A percentile compares a stretch with the other conserved stretches of the same genome.
Evolutionary conservation across 2,797 vertebrate species (phyloP).

Genomic region (Gouania willdenowi): DNA sequence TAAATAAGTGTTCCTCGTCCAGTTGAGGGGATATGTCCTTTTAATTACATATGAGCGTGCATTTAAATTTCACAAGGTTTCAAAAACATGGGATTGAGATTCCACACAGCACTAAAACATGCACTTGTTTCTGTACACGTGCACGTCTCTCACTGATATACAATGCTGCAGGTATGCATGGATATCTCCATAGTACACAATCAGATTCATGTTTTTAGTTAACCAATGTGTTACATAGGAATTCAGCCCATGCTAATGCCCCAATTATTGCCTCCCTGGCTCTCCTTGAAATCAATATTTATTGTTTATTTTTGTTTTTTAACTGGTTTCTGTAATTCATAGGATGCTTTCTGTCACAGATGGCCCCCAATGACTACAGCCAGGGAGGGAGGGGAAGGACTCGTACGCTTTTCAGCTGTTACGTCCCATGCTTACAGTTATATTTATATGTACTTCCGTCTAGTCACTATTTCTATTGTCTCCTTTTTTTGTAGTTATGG

Average conservation of each 20-base stretch:
- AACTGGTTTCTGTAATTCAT: constrained; percentile 69
- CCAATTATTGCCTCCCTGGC: constrained; percentile 44
- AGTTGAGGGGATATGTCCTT: constrained; percentile 29
- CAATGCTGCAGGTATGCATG: neutral
- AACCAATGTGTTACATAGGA: constrained; percentile 27
- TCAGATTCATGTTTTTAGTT: constrained; percentile 8
- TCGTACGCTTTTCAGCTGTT: constrained; percentile 44
- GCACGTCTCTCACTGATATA: neutral
- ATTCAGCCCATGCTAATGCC: constrained; percentile 47
- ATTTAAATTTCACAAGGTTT: constrained; percentile 52
- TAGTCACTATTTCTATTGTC: constrained; percentile 5
- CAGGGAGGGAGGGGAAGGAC: constrained; percentile 27
- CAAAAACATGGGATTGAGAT: constrained; percentile 25
- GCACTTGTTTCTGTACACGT: neutral
- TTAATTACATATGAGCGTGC: constrained; percentile 59
- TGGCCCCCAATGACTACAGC: constrained; percentile 55
- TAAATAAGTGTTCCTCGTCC: constrained; percentile 29
- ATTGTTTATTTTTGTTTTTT: constrained; percentile 58
- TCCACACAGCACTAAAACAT: neutral
- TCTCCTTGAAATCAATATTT: constrained; percentile 65
- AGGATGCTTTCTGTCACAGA: constrained; percentile 38
- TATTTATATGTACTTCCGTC: neutral
- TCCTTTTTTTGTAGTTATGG: constrained; percentile 33
- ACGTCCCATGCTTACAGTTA: constrained; percentile 11
- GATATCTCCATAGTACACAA: neutral